Evolutionary conservation across 1,140 invertebrate species (phyloP).

Genomic region (Drosophila triauraria): DNA sequence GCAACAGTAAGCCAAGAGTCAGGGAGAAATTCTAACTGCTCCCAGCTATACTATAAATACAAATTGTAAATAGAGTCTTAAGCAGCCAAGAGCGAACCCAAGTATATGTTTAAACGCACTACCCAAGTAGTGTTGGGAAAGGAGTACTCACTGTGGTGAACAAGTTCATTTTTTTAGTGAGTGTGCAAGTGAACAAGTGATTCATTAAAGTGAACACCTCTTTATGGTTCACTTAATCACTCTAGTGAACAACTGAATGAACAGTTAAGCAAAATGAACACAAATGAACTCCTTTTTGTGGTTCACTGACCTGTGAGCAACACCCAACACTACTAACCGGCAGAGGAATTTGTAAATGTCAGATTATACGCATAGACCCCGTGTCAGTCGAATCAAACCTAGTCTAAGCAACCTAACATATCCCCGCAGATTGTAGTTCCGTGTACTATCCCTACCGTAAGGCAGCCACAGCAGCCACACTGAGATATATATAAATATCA

Average conservation of each 20-base stretch:
- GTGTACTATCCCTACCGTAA: slow-evolving; percentile 24
- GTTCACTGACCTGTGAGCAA: neutral
- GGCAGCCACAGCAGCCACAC: slow-evolving; percentile 52
- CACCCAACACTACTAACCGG: slow-evolving; percentile 8
- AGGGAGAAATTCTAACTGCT: slow-evolving; percentile 35
- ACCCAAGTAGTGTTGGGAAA: slow-evolving; percentile 8
- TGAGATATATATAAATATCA: slow-evolving; percentile 49
- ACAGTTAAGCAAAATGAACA: neutral
- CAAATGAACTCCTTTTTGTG: neutral
- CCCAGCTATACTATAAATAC: slow-evolving; percentile 71
- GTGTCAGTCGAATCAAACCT: slow-evolving; percentile 49
- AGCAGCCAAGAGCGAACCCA: slow-evolving; percentile 67
- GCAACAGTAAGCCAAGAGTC: slow-evolving; percentile 47
- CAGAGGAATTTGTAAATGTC: slow-evolving; percentile 52
- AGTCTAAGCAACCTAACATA: slow-evolving; percentile 81
- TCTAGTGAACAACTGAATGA: neutral
- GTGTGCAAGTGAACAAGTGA: neutral
- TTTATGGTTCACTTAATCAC: neutral
- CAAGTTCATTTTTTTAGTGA: neutral
- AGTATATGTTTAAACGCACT: slow-evolving; percentile 69
- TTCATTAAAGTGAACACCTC: neutral
- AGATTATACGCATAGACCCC: slow-evolving; percentile 42
- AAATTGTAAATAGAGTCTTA: slow-evolving; percentile 82
- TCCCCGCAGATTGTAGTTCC: slow-evolving; percentile 50
- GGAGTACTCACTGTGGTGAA: too few relatives aligned